Evolutionary conservation across 1,140 invertebrate genomes (phyloP), one percentile per base, ranked within the genome.

Genomic region (Monomorium pharaonis): DNA sequence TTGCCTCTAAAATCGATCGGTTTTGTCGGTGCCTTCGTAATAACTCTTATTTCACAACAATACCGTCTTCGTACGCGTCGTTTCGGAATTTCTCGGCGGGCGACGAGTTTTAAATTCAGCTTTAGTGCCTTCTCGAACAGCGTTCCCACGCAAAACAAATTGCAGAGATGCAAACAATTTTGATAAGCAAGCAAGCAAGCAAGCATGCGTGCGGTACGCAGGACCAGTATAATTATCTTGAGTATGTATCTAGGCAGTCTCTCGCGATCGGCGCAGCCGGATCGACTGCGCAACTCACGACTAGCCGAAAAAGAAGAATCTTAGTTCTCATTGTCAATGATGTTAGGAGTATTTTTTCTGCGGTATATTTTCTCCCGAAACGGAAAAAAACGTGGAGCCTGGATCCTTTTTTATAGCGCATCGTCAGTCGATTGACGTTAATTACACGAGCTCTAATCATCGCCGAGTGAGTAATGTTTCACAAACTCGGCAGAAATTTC

Each of bases 221-320:
- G 49, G 65, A 72, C 78, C 65, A 72, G 33, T 81, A 58, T 72
- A 81, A 81, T 81, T 70, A 56, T 81, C 33, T 42, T 30, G 77
- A 30, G 47, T 30, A 63, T 49, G 42, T 63, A 63, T 47, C 58
- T 47, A 62, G 27, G 3, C 4, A 54, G 33, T 67, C 51, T 12
- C 33, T 69, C 27, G 21, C 30, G 30, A 80, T 37, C 44, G 16
- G 9, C 42, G 37, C n/a, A 33, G 14, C 14, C 30, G 49, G 72
- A 18, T 30, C 30, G 37, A 49, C 16, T 77, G 37, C 37, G 37
- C 37, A 7, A 37, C 37, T 37, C 30, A 80, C 62, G 76, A 69
- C 49, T 81, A 44, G 49, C 65, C 18, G 37, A 69, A 67, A 44
- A n/a, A n/a, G n/a, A n/a, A n/a, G n/a, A n/a, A 44, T 2, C 10